phyloP scores from a whole-genome alignment of 1,140 invertebrate genomes.

The Drosophila willistoni region DNA sequence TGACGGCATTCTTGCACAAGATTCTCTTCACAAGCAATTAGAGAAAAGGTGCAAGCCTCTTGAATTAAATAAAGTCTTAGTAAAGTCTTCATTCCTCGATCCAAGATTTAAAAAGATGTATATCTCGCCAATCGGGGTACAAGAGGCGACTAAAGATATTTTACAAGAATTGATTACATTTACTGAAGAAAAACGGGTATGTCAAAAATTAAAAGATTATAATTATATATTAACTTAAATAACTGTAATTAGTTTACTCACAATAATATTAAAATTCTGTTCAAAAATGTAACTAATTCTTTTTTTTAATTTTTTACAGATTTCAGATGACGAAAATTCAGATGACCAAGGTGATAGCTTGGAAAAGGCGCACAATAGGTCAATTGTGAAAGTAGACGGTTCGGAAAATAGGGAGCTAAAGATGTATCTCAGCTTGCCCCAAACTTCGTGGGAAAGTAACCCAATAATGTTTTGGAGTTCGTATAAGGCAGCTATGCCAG shows the following conservation, averaged over 20 bases:
- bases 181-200: constrained; percentile 1
- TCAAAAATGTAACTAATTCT: too few relatives aligned
- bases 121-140: neutral
- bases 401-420: too few relatives aligned
- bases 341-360: too few relatives aligned
- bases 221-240: neutral
- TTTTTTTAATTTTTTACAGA: too few relatives aligned
- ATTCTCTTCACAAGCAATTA: constrained; percentile 8
- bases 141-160: constrained; percentile 14
- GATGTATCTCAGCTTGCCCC: neutral
- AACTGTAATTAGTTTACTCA: constrained; percentile 2
- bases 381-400: too few relatives aligned
- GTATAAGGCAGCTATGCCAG: neutral
- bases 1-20: neutral
- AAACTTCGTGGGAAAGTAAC: neutral
- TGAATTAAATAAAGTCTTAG: constrained; percentile 6
- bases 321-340: too few relatives aligned
- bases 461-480: neutral
- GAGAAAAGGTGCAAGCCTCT: constrained; percentile 4
- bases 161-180: constrained; percentile 3
- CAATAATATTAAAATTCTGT: too few relatives aligned
- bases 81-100: constrained; percentile 6
- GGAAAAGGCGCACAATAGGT: too few relatives aligned
- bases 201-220: neutral
- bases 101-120: constrained; percentile 19